These are phyloP conservation scores for Avahi laniger DNA, from an alignment of 2,797 vertebrate genomes.

Conservation along the genomic window DNA sequence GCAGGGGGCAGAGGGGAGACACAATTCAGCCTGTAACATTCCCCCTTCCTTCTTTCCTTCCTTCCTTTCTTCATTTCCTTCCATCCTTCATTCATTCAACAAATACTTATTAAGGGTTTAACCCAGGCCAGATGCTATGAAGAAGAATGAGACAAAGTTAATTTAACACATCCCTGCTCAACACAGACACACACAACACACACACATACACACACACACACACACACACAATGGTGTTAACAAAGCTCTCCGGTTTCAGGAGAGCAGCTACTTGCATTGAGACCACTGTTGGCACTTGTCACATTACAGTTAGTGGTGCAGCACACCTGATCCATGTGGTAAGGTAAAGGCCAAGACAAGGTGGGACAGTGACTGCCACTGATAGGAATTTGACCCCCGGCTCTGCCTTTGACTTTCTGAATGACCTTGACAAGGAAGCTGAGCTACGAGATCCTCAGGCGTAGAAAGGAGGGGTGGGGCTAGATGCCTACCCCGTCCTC, in stretches of 20 bases:
- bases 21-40: too few relatives aligned
- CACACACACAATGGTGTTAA: background rate
- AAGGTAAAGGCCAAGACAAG: background rate
- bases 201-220: background rate
- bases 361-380: rapidly evolving
- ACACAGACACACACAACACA: background rate
- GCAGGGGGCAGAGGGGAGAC: background rate
- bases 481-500: background rate
- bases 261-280: background rate
- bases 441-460: background rate
- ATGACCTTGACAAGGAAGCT: background rate
- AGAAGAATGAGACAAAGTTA: background rate
- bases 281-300: background rate
- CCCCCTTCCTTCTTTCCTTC: background rate
- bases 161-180: background rate
- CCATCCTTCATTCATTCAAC: background rate
- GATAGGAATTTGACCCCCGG: background rate
- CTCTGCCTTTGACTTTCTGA: background rate
- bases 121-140: background rate
- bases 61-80: background rate
- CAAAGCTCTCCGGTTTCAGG: background rate
- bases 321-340: background rate
- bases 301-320: rapidly evolving
- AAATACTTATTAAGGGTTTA: background rate
- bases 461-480: background rate